Evolutionary conservation across 2,888 invertebrate genomes (phyloP).

Genomic region (Eupeodes latifasciatus): DNA sequence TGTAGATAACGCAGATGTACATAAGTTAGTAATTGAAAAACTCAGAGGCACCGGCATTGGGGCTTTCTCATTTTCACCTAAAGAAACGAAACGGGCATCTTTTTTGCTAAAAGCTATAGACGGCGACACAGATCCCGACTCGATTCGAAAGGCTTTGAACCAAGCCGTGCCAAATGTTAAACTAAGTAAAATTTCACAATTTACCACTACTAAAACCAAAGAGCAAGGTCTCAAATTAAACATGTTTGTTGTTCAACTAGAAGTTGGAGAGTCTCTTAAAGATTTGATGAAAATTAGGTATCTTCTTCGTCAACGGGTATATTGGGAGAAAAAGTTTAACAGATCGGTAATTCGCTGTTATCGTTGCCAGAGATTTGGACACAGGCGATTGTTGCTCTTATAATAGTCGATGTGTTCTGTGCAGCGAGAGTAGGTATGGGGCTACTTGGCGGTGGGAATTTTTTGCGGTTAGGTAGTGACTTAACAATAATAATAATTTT

Average conservation of each 20-base stretch:
- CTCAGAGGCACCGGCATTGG: neutral
- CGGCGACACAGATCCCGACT: neutral
- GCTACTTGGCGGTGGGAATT: too few relatives aligned
- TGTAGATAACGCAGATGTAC: neutral
- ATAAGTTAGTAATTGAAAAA: neutral
- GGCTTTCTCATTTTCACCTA: neutral
- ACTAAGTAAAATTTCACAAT: neutral
- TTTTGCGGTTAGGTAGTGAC: too few relatives aligned
- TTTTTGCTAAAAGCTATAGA: neutral
- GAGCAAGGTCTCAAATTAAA: slow-evolving; percentile 6
- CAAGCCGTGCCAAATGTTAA: neutral
- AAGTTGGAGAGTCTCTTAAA: neutral
- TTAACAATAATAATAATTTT: too few relatives aligned
- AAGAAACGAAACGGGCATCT: slow-evolving; percentile 5
- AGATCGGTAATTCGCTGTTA: slow-evolving; percentile 16
- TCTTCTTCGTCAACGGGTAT: neutral
- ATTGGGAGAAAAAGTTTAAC: slow-evolving; percentile 29
- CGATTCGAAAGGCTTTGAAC: neutral
- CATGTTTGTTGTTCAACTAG: neutral
- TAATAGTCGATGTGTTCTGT: slow-evolving; percentile 33
- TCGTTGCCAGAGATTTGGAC: slow-evolving; percentile 30
- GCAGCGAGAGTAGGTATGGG: too few relatives aligned
- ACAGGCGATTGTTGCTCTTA: slow-evolving; percentile 35
- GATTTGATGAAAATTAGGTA: neutral
- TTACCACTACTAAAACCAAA: neutral